phyloP scores from a whole-genome alignment of 2,888 invertebrate genomes.

The Griposia aprilina region DNA sequence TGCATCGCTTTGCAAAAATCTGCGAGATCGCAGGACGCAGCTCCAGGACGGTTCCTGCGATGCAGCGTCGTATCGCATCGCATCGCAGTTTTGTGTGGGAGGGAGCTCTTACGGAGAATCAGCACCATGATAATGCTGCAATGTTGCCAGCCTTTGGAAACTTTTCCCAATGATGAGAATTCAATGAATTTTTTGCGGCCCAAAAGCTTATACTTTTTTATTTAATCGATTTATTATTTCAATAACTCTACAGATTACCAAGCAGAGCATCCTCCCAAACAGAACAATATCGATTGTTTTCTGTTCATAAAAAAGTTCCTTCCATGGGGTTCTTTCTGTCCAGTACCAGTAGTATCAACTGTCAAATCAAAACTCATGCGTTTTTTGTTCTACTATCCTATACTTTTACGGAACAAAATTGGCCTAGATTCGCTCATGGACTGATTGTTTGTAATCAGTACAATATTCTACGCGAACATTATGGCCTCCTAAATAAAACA shows the following conservation, averaged over 20 bases:
- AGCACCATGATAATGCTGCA: too few relatives aligned
- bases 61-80: too few relatives aligned
- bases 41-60: too few relatives aligned
- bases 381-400: background rate
- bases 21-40: too few relatives aligned
- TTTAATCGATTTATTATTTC: background rate
- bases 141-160: background rate
- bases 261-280: too few relatives aligned
- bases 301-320: background rate
- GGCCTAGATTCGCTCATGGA: background rate
- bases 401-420: background rate
- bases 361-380: background rate
- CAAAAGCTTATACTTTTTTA: background rate
- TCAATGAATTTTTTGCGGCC: too few relatives aligned
- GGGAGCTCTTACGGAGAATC: too few relatives aligned
- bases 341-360: too few relatives aligned
- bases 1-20: too few relatives aligned
- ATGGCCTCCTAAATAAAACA: constrained; percentile 1
- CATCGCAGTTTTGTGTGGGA: too few relatives aligned
- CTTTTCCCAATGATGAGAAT: background rate
- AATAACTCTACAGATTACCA: background rate
- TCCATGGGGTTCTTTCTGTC: background rate
- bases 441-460: constrained; percentile 4
- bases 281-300: background rate
- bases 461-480: background rate